Evolutionary conservation across 2,797 vertebrate species (phyloP).

Genomic region (Hypotaenidia philippensis): DNA sequence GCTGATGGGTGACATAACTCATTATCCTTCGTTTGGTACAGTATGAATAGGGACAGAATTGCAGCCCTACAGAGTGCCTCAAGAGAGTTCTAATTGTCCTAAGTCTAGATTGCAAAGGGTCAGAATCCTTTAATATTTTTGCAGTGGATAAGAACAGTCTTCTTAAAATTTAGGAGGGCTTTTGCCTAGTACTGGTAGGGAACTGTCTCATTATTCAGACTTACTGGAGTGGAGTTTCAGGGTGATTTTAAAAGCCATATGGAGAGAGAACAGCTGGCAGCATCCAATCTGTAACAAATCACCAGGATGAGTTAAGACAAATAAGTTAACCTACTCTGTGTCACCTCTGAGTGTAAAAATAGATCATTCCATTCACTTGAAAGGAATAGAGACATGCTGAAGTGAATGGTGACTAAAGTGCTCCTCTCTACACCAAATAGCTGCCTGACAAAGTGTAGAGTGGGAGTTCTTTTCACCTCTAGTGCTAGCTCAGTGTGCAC

Average conservation of each 20-base stretch:
- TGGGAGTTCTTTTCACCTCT: neutral
- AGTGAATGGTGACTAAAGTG: constrained; percentile 18
- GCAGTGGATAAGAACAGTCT: neutral
- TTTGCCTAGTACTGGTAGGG: neutral
- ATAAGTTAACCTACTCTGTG: neutral
- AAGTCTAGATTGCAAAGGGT: neutral
- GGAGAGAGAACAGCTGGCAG: neutral
- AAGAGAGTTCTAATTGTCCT: neutral
- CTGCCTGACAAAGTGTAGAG: neutral
- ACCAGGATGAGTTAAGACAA: neutral
- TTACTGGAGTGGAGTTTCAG: neutral
- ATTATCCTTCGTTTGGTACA: neutral
- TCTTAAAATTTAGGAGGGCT: neutral
- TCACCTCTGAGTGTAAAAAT: neutral
- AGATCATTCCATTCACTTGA: neutral
- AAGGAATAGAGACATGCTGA: neutral
- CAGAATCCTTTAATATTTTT: neutral
- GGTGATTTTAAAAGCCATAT: neutral
- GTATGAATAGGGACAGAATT: neutral
- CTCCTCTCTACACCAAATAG: neutral
- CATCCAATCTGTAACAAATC: neutral
- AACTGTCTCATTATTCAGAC: neutral
- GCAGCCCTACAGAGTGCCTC: neutral
- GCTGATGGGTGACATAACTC: neutral
- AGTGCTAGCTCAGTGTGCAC: neutral